Conservation (phyloP, 2,888 invertebrate species). For the Lamproptera curius region DNA sequence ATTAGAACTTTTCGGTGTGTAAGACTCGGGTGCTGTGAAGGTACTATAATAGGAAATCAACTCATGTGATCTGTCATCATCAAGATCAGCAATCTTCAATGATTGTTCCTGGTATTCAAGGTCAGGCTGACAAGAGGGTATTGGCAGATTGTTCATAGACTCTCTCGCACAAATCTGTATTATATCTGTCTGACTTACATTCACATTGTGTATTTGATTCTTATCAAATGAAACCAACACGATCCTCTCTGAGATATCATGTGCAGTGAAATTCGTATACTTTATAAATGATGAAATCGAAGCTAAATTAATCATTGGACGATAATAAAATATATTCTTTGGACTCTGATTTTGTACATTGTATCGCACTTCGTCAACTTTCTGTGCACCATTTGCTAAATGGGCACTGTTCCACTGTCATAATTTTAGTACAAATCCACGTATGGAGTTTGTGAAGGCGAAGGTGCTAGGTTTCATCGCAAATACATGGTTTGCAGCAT, state of each 20-base stretch:
- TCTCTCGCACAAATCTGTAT: conserved; percentile 82
- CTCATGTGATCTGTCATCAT: conserved; percentile 86
- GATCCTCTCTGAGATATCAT: conserved; percentile 83
- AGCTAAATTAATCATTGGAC: conserved; percentile 54
- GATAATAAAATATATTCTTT: conserved; percentile 62
- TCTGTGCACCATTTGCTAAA: conserved; percentile 68
- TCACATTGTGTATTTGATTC: conserved; percentile 82
- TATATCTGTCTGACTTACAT: conserved; percentile 88
- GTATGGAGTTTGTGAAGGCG: conserved; percentile 78
- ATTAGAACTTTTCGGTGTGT: conserved; percentile 52
- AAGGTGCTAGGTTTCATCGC: conserved; percentile 86
- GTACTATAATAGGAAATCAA: conserved; percentile 86
- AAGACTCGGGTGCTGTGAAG: conserved; percentile 69
- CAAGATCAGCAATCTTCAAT: conserved; percentile 85
- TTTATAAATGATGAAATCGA: conserved; percentile 67
- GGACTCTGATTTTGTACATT: conserved; percentile 68
- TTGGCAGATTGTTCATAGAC: conserved; percentile 45
- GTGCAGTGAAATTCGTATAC: conserved; percentile 67
- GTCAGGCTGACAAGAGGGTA: conserved; percentile 84
- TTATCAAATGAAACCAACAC: conserved; percentile 89
- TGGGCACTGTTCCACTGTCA: conserved; percentile 86
- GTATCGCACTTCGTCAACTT: conserved; percentile 61
- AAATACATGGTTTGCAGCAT: conserved; percentile 80
- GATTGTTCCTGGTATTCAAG: conserved; percentile 85
- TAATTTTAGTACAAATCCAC: conserved; percentile 89